A percentile compares a stretch with the other conserved stretches of the same genome.
phyloP scores from a whole-genome alignment of 2,797 vertebrate genomes.

The Xenopus petersii region DNA sequence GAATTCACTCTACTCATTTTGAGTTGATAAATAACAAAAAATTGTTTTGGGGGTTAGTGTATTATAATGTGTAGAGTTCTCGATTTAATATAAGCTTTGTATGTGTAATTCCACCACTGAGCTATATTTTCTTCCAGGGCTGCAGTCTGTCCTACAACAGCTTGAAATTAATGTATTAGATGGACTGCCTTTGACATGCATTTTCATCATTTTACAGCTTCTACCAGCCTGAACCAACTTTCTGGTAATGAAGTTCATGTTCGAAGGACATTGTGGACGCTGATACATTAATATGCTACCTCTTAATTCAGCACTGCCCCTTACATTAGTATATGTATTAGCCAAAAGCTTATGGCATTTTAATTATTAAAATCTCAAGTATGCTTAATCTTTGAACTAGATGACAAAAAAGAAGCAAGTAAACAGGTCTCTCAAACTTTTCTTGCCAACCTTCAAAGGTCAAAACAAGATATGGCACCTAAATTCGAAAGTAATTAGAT shows the following conservation, averaged over 20 bases:
- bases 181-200: slow-evolving; percentile 48
- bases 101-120: not conserved
- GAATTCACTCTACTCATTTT: too few relatives aligned
- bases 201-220: slow-evolving; percentile 51
- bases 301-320: slow-evolving; percentile 41
- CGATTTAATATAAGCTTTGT: not conserved
- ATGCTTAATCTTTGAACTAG: slow-evolving; percentile 48
- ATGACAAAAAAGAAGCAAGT: slow-evolving; percentile 45
- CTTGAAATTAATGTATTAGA: slow-evolving; percentile 43
- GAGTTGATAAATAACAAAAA: too few relatives aligned
- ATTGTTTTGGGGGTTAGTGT: too few relatives aligned
- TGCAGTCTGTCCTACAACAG: slow-evolving; percentile 34
- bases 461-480: slow-evolving; percentile 63
- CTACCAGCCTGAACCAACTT: slow-evolving; percentile 42
- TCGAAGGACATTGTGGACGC: slow-evolving; percentile 44
- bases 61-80: too few relatives aligned
- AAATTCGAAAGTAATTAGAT: slow-evolving; percentile 72
- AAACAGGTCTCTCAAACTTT: slow-evolving; percentile 59
- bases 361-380: slow-evolving; percentile 48
- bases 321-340: slow-evolving; percentile 47
- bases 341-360: slow-evolving; percentile 46
- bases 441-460: slow-evolving; percentile 64
- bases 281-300: slow-evolving; percentile 14
- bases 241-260: slow-evolving; percentile 49
- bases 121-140: slow-evolving; percentile 3